These are phyloP conservation scores for Sciurus carolinensis DNA, from an alignment of 2,797 vertebrate genomes.

Conservation along the genomic window DNA sequence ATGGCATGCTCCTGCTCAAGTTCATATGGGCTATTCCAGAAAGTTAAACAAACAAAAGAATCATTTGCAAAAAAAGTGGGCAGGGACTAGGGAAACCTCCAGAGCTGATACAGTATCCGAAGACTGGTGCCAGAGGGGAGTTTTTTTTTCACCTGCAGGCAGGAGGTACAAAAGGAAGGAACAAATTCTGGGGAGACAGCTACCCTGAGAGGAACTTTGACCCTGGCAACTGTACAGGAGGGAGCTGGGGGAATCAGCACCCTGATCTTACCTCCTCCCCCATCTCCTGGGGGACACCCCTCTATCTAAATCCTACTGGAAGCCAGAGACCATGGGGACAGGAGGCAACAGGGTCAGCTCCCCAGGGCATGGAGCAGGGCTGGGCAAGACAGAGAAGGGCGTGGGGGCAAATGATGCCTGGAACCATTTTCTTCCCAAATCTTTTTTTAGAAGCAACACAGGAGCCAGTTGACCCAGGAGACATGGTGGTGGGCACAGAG, in stretches of 20 bases:
- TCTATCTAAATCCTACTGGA: neutral
- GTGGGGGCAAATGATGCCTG: neutral
- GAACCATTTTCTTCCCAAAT: neutral
- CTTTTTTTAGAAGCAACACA: constrained; percentile 29
- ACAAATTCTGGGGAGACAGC: neutral
- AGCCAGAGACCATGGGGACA: neutral
- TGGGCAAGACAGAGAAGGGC: neutral
- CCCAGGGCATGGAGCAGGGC: neutral
- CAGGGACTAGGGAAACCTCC: neutral
- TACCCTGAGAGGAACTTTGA: neutral
- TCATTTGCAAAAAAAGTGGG: neutral
- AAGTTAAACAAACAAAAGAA: neutral
- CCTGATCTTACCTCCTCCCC: neutral
- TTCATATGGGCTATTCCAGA: neutral
- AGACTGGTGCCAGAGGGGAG: neutral
- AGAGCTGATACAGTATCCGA: neutral
- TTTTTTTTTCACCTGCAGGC: neutral
- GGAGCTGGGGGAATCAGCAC: neutral
- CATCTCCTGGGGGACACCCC: neutral
- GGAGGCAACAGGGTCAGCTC: neutral
- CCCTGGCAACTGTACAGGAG: neutral
- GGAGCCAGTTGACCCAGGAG: neutral
- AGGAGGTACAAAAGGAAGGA: neutral
- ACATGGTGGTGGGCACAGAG: neutral
- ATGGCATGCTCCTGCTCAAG: neutral